Conservation (phyloP, 2,888 invertebrate species). For the Masnerella sp. region DNA sequence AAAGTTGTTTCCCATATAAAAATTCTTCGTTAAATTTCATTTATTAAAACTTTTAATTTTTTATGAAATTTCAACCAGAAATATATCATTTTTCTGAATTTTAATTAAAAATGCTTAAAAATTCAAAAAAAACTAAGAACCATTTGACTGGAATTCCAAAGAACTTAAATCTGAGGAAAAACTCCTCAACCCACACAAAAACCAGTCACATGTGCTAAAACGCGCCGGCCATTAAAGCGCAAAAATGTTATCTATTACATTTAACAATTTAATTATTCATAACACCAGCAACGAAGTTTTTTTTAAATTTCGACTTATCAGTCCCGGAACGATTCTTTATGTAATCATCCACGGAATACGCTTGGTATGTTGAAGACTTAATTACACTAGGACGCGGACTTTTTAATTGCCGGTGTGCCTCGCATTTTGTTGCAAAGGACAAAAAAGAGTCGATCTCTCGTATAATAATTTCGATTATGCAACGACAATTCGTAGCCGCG, state of each 20-base stretch:
- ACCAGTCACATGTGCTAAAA: too few species aligned
- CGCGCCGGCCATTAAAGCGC: constrained; percentile 25
- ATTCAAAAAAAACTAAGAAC: too few species aligned
- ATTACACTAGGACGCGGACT: constrained; percentile 22
- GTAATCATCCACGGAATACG: constrained; percentile 29
- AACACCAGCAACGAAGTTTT: not conserved
- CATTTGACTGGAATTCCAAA: too few species aligned
- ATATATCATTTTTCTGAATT: too few species aligned
- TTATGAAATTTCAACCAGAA: too few species aligned
- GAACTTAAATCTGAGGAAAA: too few species aligned
- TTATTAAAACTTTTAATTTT: too few species aligned
- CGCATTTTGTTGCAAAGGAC: constrained; percentile 16
- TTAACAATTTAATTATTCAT: constrained; percentile 36
- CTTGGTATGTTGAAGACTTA: constrained; percentile 36
- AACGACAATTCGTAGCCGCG: constrained; percentile 14
- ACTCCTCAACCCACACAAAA: too few species aligned
- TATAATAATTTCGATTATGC: constrained; percentile 33
- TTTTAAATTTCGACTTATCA: constrained; percentile 40
- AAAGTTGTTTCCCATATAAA: too few species aligned
- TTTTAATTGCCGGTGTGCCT: constrained; percentile 25
- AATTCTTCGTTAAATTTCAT: too few species aligned
- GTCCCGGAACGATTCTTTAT: constrained; percentile 36
- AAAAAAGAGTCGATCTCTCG: constrained; percentile 13
- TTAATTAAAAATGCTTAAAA: too few species aligned
- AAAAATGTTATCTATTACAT: constrained; percentile 14